Evolutionary conservation across 2,888 invertebrate genomes (phyloP).

Genomic region (Dicranocentrus wangi): DNA sequence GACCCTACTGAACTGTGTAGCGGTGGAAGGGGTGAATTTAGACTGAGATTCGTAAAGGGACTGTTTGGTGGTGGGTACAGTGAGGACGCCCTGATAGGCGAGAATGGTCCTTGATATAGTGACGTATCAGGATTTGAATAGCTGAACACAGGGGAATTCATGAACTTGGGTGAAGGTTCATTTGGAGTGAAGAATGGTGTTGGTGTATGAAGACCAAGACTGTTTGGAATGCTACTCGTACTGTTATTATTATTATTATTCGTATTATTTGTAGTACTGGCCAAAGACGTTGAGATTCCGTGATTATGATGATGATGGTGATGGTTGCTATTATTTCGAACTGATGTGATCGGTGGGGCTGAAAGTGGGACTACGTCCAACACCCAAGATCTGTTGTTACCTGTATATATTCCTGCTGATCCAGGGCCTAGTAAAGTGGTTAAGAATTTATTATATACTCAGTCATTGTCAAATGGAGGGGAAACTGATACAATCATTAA

Average conservation of each 20-base stretch:
- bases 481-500: too few species aligned
- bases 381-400: slow-evolving; percentile 44
- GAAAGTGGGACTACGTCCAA: slow-evolving; percentile 49
- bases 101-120: slow-evolving; percentile 72
- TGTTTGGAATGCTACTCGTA: slow-evolving; percentile 53
- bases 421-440: slow-evolving; percentile 57
- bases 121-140: slow-evolving; percentile 71
- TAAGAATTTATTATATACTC: too few species aligned
- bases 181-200: slow-evolving; percentile 72
- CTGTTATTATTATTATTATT: slow-evolving; percentile 45
- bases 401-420: slow-evolving; percentile 49
- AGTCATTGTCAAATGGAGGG: too few species aligned
- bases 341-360: slow-evolving; percentile 57
- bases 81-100: slow-evolving; percentile 69
- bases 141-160: slow-evolving; percentile 72
- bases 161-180: slow-evolving; percentile 72
- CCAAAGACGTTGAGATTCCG: slow-evolving; percentile 44
- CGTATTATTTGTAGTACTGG: slow-evolving; percentile 46
- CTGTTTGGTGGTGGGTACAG: slow-evolving; percentile 71
- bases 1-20: slow-evolving; percentile 47
- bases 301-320: slow-evolving; percentile 40
- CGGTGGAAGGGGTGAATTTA: slow-evolving; percentile 62
- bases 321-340: slow-evolving; percentile 33
- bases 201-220: slow-evolving; percentile 68
- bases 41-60: slow-evolving; percentile 70